Base-by-base conservation (phyloP, 2,113 vertebrate genomes). In the Amblyopsis rosae region DNA sequence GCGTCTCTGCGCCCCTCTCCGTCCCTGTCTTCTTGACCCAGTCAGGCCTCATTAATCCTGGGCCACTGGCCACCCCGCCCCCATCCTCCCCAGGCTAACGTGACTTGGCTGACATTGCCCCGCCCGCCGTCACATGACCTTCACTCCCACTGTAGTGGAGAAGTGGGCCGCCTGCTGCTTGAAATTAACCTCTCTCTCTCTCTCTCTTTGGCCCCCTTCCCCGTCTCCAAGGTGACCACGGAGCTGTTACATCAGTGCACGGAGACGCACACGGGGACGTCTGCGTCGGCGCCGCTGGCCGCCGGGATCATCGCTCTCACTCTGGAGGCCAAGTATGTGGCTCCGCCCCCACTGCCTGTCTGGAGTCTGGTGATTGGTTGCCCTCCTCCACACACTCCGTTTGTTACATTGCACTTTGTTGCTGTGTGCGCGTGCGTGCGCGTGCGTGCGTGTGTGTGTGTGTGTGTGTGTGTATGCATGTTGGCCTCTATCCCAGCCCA, bases 191-290 rank as follows among this genome's bases (percentile, higher is more conserved):
- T 41, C 35, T 41, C 7, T 41, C 35, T 41, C 35, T 35, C 35
- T 41, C 35, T 41, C 35, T 41, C 51, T 15, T 13, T 53, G 12
- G 13, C 51, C 15, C 51, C 51, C 57, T 33, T 61, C 69, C 54
- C 64, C 48, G 33, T 75, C 67, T 82, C 62, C 72, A 79, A 93
- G 92, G 92, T 93, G 80, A 93, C 92, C 65, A 93, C 92, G 3
- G 92, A 93, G 84, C 55, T 93, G 56, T 89, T 91, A 80, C 89
- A 92, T 62, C 92, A 91, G 70, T 93, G 92, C 69, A 93, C 92
- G 12, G 92, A 93, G 70, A 88, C 90, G 32, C 92, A 93, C 83
- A 93, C 92, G 0, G 92, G 92, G 67, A 93, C 92, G 3, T 93
- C 92, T 0, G 92, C 92, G 0, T 93, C 92, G 0, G 92, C 92